A percentile compares a stretch with the other conserved stretches of the same genome.
Evolutionary conservation across 1,140 invertebrate genomes (phyloP).

Genomic region (Pseudomyrmex sp.): DNA sequence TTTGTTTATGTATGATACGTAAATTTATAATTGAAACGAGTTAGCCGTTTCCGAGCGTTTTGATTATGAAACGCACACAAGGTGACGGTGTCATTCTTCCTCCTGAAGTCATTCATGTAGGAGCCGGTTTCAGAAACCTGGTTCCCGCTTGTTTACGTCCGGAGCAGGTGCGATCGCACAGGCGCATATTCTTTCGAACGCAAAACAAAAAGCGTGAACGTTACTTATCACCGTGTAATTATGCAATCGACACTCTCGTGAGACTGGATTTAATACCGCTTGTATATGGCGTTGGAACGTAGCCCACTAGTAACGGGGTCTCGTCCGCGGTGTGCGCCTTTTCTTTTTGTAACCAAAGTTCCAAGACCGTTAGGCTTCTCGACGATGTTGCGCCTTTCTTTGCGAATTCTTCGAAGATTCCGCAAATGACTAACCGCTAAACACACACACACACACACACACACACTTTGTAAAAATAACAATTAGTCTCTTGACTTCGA

Average conservation of each 20-base stretch:
- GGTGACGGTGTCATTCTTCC: constrained; percentile 18
- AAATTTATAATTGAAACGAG: neutral
- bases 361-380: constrained; percentile 78
- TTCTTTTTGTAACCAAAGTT: constrained; percentile 79
- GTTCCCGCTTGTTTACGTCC: constrained; percentile 51
- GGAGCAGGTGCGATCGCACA: constrained; percentile 15
- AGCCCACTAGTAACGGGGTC: constrained; percentile 79
- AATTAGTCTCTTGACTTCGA: constrained; percentile 21
- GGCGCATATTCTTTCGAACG: neutral
- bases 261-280: constrained; percentile 15
- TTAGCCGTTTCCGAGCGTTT: constrained; percentile 13
- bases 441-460: too few species aligned
- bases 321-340: constrained; percentile 67
- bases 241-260: constrained; percentile 61
- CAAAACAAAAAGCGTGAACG: constrained; percentile 17
- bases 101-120: constrained; percentile 57
- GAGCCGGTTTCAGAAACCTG: constrained; percentile 57
- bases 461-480: constrained; percentile 24
- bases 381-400: constrained; percentile 26
- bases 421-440: constrained; percentile 23
- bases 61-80: constrained; percentile 50
- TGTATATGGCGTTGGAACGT: constrained; percentile 70
- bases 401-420: constrained; percentile 18
- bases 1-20: too few species aligned
- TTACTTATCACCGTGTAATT: constrained; percentile 61